Conservation (phyloP, 1,140 invertebrate species). For the Brachionus manjavacas region DNA sequence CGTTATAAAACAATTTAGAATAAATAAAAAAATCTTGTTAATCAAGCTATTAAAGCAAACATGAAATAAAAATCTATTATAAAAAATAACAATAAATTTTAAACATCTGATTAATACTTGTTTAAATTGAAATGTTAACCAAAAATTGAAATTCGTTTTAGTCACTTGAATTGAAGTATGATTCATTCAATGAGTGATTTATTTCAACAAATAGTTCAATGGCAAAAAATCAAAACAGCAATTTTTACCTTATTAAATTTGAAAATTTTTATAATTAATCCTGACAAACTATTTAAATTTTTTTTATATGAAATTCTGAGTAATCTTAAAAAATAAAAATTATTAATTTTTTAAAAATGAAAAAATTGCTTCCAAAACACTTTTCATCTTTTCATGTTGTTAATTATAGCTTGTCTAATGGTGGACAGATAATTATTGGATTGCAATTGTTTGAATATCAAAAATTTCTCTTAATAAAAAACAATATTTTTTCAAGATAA, state of each 20-base stretch:
- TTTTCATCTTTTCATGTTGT: no score
- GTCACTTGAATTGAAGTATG: neutral
- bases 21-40: neutral
- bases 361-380: no score
- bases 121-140: neutral
- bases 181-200: neutral
- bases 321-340: no score
- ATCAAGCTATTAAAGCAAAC: neutral
- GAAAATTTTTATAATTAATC: neutral
- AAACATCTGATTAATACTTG: neutral
- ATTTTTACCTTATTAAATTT: neutral
- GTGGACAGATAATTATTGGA: no score
- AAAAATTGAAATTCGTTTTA: neutral
- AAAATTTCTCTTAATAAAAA: no score
- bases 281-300: no score
- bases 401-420: no score
- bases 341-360: no score
- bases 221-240: neutral
- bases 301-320: no score
- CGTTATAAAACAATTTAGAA: neutral
- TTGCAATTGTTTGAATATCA: no score
- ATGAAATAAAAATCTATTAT: neutral
- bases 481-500: no score
- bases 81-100: neutral
- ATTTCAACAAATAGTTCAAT: neutral